These are phyloP conservation scores for Petrocephalus schoutedeni DNA, from an alignment of 2,797 vertebrate genomes.

Conservation along the genomic window DNA sequence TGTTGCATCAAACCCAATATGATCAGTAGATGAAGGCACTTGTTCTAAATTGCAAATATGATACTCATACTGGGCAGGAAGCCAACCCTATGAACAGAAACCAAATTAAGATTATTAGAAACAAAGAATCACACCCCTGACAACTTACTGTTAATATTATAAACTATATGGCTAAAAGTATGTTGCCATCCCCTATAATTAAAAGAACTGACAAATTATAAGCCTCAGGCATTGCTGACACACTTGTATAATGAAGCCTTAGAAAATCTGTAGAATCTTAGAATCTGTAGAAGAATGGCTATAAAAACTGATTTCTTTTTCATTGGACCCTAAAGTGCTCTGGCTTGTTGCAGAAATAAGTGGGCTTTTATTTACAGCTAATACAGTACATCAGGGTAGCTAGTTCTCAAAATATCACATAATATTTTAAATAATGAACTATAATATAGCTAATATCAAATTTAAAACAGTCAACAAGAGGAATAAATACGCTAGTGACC, in stretches of 20 bases:
- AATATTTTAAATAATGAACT: no score
- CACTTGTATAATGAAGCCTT: neutral
- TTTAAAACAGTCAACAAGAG: neutral
- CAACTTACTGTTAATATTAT: neutral
- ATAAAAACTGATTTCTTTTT: no score
- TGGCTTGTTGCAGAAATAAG: no score
- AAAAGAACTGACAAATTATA: neutral
- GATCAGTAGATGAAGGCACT: neutral
- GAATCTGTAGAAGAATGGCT: no score
- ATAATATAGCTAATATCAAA: no score
- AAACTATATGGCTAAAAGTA: neutral
- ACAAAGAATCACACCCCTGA: neutral
- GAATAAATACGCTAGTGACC: neutral
- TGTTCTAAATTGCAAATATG: neutral
- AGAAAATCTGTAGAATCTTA: no score
- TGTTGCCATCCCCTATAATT: neutral
- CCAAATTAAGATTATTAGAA: neutral
- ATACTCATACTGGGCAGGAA: neutral
- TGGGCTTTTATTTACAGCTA: no score
- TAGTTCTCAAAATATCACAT: no score
- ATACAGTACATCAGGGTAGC: no score
- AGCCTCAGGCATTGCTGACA: neutral
- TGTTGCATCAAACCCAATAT: slow-evolving; percentile 3
- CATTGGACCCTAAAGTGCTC: no score
- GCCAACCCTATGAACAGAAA: neutral